Evolutionary conservation across 2,113 vertebrate genomes (phyloP).

Genomic region (Macquaria australasica): DNA sequence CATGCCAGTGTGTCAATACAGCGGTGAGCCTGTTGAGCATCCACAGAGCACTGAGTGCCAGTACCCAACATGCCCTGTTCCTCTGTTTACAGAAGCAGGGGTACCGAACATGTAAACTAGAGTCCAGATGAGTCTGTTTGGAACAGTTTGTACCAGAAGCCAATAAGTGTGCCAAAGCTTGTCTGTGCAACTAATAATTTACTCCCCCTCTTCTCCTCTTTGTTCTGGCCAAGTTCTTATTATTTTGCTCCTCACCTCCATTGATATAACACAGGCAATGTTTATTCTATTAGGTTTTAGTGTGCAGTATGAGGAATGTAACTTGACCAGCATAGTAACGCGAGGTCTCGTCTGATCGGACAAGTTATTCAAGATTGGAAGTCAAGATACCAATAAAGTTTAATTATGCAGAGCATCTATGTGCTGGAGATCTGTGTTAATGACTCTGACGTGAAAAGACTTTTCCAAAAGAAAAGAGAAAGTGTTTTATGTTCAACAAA

Average conservation of each 20-base stretch:
- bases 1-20: conserved; percentile 18
- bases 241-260: conserved; percentile 18
- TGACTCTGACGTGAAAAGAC: not conserved
- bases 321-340: not conserved
- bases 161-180: conserved; percentile 25
- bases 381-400: conserved; percentile 9
- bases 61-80: conserved; percentile 42
- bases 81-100: conserved; percentile 51
- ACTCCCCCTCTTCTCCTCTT: not conserved
- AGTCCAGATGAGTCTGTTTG: conserved; percentile 28
- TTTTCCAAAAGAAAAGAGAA: not conserved
- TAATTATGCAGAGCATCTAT: not conserved
- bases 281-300: conserved; percentile 17
- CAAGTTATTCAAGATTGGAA: not conserved
- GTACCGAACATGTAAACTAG: conserved; percentile 28
- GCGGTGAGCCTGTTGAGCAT: not conserved
- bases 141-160: conserved; percentile 62
- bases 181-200: conserved; percentile 23
- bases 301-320: not conserved
- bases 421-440: not conserved
- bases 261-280: conserved; percentile 1
- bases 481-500: not conserved
- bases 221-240: not conserved
- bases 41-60: not conserved
- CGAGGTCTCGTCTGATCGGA: not conserved